Base-by-base conservation (phyloP, 92 coral and sea anemone species). In the Epizoanthus scotinus region DNA sequence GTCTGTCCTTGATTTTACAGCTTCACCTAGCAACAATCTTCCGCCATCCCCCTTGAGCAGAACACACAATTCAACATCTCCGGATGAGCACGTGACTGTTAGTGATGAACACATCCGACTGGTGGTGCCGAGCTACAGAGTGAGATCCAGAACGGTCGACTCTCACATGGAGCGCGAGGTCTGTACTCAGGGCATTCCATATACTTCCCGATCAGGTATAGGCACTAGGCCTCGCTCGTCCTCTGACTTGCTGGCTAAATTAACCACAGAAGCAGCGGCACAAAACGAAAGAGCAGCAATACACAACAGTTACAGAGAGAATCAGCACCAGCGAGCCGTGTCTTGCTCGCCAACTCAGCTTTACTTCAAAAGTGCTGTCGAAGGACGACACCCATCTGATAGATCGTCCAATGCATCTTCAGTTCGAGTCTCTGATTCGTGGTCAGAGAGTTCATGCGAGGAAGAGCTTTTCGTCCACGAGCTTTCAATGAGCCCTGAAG, bases 361-460 rank as follows among this genome's bases (percentile, higher is more conserved):
- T 18, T 67, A 38, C 70, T 69, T 53, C 44, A 78, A 69, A 15
- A 15, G 38, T 36, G 18, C 34, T 54, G 74, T 38, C 26, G 78
- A 82, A 31, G 52, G 74, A 44, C 78, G 77, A 53, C 60, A 86
- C n/a, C 42, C 71, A 13, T 90, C 94, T 38, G 91, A 90, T 58
- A 71, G 82, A 27, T 87, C 86, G 5, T 92, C 94, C 63, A 94
- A 92, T 34, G 79, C 84, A 38, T 82, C 85, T 55, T 90, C 94
- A 10, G 64, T 83, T 29, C 84, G 82, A 12, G 78, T 88, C 62
- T 90, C 97, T 54, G 97, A 92, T 60, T 91, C 90, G 2, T 87
- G 92, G 71, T 92, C 97, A 20, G 94, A 85, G 70, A 87, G 97
- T 61, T 92, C 97, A 36, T 85, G 85, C 8, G 97, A 92, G 66